Base-by-base conservation (phyloP, 2,113 vertebrate genomes). In the Manacus vitellinus region DNA sequence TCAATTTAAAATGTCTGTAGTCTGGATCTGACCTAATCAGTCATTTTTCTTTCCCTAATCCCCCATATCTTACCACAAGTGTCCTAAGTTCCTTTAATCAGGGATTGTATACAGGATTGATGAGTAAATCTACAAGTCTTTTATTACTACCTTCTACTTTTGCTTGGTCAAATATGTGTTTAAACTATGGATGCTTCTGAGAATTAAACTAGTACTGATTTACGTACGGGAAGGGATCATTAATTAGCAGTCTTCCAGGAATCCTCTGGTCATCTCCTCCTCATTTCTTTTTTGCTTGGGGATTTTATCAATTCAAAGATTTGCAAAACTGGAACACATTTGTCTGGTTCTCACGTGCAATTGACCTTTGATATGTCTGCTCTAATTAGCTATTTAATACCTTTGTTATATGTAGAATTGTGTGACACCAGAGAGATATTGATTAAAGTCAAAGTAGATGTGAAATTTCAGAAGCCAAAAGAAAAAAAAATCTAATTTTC, bases 241-340 rank as follows among this genome's bases (percentile, higher is more conserved):
- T 93, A 88, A 79, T 61, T 80, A 73, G 24, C 9, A 51, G 30
- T 59, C 46, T 61, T 59, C 18, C 8, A 79, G 67, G 35, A 47
- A 85, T 67, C 31, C 6, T 66, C 28, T 81, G 47, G 79, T 85
- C 44, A 70, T 71, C 28, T 76, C 11, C 8, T 72, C 11, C 7
- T 59, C 31, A 27, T 76, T 83, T 66, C 5, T 68, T 61, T 71
- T 27, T 68, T 87, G 8, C 23, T 86, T 61, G 6, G 16, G 4
- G 25, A 62, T 88, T 92, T 86, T 85, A 62, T 68, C 77, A 91
- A 78, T 84, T 73, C 28, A 63, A 61, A 85, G 9, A 43, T 83
- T 49, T 92, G 28, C 37, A 82, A 70, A 84, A 51, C 33, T 65
- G 28, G 25, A 35, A 44, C 19, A 55, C 5, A 44, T 81, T 95